A percentile compares a stretch with the other conserved stretches of the same genome.
Evolutionary conservation across 2,888 invertebrate species (phyloP).

Genomic region (Heteropelma amictum): DNA sequence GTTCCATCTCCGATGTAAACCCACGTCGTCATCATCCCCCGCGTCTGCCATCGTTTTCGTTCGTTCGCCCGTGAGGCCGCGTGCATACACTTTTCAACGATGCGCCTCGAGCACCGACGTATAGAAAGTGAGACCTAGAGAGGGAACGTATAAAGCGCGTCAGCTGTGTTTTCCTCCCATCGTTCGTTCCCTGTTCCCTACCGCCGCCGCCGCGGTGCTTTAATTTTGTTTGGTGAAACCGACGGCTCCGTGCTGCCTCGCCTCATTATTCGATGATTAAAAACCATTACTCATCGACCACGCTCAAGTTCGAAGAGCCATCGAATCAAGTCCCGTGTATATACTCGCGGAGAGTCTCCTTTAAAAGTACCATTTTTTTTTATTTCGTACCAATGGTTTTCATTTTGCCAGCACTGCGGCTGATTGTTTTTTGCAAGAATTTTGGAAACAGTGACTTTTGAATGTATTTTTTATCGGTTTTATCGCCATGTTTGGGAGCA

Average conservation of each 20-base stretch:
- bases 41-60: slow-evolving; percentile 40
- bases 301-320: slow-evolving; percentile 34
- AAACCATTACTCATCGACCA: slow-evolving; percentile 60
- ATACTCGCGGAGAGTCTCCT: neutral
- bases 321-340: neutral
- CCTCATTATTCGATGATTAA: slow-evolving; percentile 62
- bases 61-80: slow-evolving; percentile 39
- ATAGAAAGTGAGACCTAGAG: neutral
- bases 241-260: slow-evolving; percentile 47
- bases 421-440: neutral
- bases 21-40: slow-evolving; percentile 32
- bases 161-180: slow-evolving; percentile 48
- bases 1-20: slow-evolving; percentile 22
- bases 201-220: slow-evolving; percentile 42
- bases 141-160: slow-evolving; percentile 47
- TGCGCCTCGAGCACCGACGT: slow-evolving; percentile 15
- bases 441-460: neutral
- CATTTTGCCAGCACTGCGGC: neutral
- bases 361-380: slow-evolving; percentile 2
- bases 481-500: too few relatives aligned
- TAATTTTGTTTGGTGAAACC: slow-evolving; percentile 61
- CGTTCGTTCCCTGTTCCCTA: neutral
- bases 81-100: slow-evolving; percentile 49
- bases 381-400: neutral
- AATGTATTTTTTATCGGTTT: neutral